phyloP scores from a whole-genome alignment of 2,113 vertebrate species.

The Equus przewalskii region DNA sequence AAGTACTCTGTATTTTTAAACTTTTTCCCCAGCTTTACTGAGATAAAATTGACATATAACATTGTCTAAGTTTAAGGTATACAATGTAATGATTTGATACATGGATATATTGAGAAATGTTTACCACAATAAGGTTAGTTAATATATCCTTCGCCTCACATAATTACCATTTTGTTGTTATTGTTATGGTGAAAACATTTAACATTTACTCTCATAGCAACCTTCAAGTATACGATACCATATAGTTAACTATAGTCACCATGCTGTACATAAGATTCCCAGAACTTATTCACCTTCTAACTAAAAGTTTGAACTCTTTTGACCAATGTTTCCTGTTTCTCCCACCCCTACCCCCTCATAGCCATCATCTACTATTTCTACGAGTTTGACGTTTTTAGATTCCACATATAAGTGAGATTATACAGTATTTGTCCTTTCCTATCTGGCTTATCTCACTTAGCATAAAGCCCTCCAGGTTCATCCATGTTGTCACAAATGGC shows the following conservation, averaged over 20 bases:
- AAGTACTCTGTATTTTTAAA: not conserved
- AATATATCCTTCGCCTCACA: not conserved
- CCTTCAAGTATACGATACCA: not conserved
- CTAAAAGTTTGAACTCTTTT: slow-evolving; percentile 1
- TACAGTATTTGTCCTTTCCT: not conserved
- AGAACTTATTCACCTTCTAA: not conserved
- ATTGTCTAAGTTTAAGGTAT: not conserved
- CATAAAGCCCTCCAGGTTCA: not conserved
- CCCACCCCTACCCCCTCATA: not conserved
- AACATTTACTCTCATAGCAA: slow-evolving; percentile 10
- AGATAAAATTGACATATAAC: not conserved
- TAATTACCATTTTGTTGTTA: not conserved
- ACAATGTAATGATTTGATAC: not conserved
- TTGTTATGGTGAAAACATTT: not conserved
- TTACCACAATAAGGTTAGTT: not conserved
- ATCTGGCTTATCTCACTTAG: not conserved
- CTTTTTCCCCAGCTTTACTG: not conserved
- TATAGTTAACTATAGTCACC: not conserved
- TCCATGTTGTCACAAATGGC: not conserved
- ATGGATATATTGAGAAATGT: not conserved
- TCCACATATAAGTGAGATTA: not conserved
- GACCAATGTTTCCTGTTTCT: not conserved
- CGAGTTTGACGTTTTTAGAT: not conserved
- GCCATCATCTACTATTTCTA: slow-evolving; percentile 10
- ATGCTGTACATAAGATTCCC: not conserved